Evolutionary conservation across 2,888 invertebrate species (phyloP), one percentile per base, ranked within the genome.

Genomic region (Kryphioiulus occultus): DNA sequence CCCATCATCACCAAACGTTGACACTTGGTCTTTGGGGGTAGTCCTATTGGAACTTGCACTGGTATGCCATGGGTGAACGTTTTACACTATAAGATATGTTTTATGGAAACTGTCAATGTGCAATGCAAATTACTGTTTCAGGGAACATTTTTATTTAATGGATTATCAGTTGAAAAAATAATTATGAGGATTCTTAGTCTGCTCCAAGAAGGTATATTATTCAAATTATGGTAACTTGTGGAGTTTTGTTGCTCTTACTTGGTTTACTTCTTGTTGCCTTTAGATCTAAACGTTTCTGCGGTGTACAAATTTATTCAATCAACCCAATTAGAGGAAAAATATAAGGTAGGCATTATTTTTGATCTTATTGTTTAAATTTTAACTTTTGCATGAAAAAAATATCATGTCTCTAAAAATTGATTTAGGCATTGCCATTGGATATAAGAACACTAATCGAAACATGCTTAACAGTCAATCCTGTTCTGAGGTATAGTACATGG

Each of bases 1-100:
- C 44, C 88, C 90, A 5, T 91, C 91, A 26, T 95, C 96, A 86
- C 94, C 95, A 0, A 96, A 97, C 92, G 95, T 95, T 26, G 99
- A 99, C 92, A 94, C 98, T 42, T 99, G 99, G 99, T 95, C 97
- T 0, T 93, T 98, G 88, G 99, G 98, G n/a, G 95, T 99, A 88
- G 95, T 99, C 88, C 92, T 98, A 47, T 93, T 96, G 0, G 98
- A 99, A 92, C 92, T 97, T 5, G 93, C 95, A 88, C 92, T 97
- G 78, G 91, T 91, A 89, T 35, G 68, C 17, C 0, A 47, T 19
- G 35, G 83, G 17, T 2, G 7, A 35, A 83, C n/a, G n/a, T n/a
- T n/a, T n/a, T n/a, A n/a, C n/a, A n/a, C n/a, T 35, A 35, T 35
- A 35, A 35, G 2, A 7, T 35, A 35, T 35, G 35, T 35, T 35